Evolutionary conservation across 92 coral and sea anemone species (phyloP), one percentile per base, ranked within the genome.

Genomic region (Chrysogorgia sp.): DNA sequence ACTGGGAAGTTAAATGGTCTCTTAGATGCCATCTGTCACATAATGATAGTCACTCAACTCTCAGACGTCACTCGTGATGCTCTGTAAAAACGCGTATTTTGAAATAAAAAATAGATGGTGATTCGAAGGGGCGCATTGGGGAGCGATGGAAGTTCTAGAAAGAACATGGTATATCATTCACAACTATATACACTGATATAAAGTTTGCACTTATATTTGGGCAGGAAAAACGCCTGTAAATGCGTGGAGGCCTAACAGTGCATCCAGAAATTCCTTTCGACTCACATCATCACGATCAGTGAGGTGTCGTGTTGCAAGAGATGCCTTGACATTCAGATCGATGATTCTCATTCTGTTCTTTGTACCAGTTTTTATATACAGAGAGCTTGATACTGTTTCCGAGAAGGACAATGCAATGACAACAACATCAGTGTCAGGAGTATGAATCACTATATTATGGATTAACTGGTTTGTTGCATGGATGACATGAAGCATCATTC

Each of bases 21-120:
- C 80, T 82, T 87, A 17, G 77, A 2, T 28, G 90, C 85, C 87
- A 83, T 83, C 47, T n/a, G n/a, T n/a, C n/a, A n/a, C n/a, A n/a
- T n/a, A n/a, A n/a, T n/a, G n/a, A n/a, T n/a, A n/a, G n/a, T n/a
- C n/a, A n/a, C n/a, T n/a, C n/a, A n/a, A n/a, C n/a, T n/a, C n/a
- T n/a, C n/a, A 0, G 7, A 1, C 21, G 31, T 19, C 10, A 43
- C n/a, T 43, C 50, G 9, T 17, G 17, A 43, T 43, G 77, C 50
- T 43, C 50, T 9, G 28, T 57, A 66, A 67, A 34, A 28, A 19
- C 26, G 1, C 19, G n/a, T n/a, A 63, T n/a, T 29, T 62, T 64
- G 10, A 72, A 43, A 52, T 45, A 26, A 47, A 23, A 21, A 68
- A 48, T 53, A 78, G 50, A 58, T 32, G 60, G 7, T 19, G 33